Base-by-base conservation (phyloP, 2,113 vertebrate genomes). In the Porphyrio hochstetteri region DNA sequence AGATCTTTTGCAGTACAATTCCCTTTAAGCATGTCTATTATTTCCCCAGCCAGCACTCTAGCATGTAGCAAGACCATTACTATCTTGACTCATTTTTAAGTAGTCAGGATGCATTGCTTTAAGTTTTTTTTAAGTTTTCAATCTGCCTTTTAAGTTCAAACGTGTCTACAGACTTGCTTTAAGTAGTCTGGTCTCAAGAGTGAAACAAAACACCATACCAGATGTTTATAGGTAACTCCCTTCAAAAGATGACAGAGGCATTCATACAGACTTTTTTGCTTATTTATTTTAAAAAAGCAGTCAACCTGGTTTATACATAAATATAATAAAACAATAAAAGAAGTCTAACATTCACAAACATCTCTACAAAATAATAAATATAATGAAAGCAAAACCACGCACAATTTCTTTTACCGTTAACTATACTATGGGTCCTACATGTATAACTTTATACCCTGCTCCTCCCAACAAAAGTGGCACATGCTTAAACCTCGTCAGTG, bases 181-280 rank as follows among this genome's bases (percentile, higher is more conserved):
- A 79, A 89, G 36, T 59, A 96, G 76, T 46, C 83, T 67, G 18
- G 42, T 89, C 95, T 97, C 35, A 78, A 69, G 28, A 92, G 59
- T 82, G 95, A 90, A 87, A 33, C 24, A 68, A 86, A 82, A n/a
- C 56, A 93, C 70, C 92, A 33, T n/a, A 88, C 38, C 40, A 46
- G 36, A 77, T 89, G 40, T 86, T 77, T 88, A 93, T 16, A 55
- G n/a, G 90, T 81, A 86, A 81, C 88, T 97, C 97, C 95, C 96
- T 97, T 96, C 93, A 98, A 98, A 98, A 98, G 98, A 98, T 98
- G 98, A 98, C 98, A 98, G 96, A 98, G 98, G 96, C 98, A 94
- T 97, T 98, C 88, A 97, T 92, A 97, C 97, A 98, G 92, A 97
- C 96, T 97, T 97, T 98, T 97, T 96, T 97, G 95, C 97, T 98